Evolutionary conservation across 2,797 vertebrate species (phyloP), one percentile per base, ranked within the genome.

Genomic region (Lutjanus argentimaculatus): DNA sequence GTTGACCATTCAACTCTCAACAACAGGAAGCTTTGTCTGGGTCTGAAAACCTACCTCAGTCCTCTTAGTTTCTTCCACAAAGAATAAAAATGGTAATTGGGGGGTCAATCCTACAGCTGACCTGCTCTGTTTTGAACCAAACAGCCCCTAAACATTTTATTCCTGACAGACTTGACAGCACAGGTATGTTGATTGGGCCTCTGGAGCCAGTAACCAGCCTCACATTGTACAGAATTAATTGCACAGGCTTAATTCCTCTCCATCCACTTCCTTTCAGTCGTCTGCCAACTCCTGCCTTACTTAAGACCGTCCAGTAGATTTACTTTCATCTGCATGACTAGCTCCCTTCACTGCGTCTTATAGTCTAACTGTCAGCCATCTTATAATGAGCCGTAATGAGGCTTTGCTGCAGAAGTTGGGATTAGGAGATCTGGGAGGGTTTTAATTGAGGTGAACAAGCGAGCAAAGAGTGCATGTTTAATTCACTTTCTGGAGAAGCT

Each of bases 351-450:
- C 17, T 17, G 7, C 57, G 75, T 72, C 85, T 80, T 19, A 21
- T 21, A 77, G 49, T 89, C 71, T 91, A 68, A 68, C 83, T 89
- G 88, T 92, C 86, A 85, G 88, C 71, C 63, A 11, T 52, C 73
- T 64, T 82, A 46, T 91, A 92, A 93, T 92, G 76, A 83, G 77
- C 8, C 79, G 76, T 92, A 93, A 95, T 91, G 83, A 92, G 88
- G 83, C 63, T 85, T 85, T 86, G 51, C 81, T 72, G 79, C 46
- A 70, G 82, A 85, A 75, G 12, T 76, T 77, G 80, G 83, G 89
- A 89, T 91, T 87, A 89, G 51, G 10, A 79, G 85, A 84, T 91
- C 71, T 64, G 4, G 61, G 21, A 16, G 75, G 63, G 57, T 62
- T 80, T 90, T 86, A 83, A 91, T 83, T 88, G 55, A 77, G 76